Conservation (phyloP, 2,797 vertebrate species). For the Leontopithecus rosalia region DNA sequence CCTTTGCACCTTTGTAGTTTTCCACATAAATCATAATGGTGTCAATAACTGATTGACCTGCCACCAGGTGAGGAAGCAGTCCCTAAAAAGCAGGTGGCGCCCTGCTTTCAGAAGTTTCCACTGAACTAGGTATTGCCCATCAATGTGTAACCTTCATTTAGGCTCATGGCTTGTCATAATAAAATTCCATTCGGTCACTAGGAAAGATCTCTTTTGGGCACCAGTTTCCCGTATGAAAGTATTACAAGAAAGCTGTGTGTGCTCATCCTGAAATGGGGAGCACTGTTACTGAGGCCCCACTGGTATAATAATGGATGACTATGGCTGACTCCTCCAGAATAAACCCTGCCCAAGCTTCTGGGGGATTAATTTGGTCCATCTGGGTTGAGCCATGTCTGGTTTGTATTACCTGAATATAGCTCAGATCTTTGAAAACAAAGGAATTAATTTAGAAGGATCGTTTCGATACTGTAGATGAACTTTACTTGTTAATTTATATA, state of each 20-base stretch:
- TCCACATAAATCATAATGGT: background rate
- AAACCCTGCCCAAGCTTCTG: background rate
- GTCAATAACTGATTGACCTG: background rate
- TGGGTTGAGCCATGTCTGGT: background rate
- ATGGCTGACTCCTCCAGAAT: background rate
- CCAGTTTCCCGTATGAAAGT: background rate
- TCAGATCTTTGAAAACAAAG: constrained; percentile 43
- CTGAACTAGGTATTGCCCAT: background rate
- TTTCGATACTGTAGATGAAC: background rate
- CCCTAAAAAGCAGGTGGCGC: background rate
- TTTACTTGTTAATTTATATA: background rate
- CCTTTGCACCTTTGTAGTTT: background rate
- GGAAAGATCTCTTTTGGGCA: background rate
- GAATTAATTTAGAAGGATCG: background rate
- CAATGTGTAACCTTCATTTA: background rate
- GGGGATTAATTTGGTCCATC: background rate
- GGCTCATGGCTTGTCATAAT: background rate
- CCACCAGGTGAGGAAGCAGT: background rate
- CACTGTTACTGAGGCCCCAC: background rate
- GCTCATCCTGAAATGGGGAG: background rate
- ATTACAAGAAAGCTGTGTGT: background rate
- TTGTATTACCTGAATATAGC: constrained; percentile 11
- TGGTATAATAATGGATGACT: background rate
- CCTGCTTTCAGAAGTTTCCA: background rate
- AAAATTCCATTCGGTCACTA: background rate